Evolutionary conservation across 1,140 invertebrate genomes (phyloP).

Genomic region (Neodiprion pinetum): DNA sequence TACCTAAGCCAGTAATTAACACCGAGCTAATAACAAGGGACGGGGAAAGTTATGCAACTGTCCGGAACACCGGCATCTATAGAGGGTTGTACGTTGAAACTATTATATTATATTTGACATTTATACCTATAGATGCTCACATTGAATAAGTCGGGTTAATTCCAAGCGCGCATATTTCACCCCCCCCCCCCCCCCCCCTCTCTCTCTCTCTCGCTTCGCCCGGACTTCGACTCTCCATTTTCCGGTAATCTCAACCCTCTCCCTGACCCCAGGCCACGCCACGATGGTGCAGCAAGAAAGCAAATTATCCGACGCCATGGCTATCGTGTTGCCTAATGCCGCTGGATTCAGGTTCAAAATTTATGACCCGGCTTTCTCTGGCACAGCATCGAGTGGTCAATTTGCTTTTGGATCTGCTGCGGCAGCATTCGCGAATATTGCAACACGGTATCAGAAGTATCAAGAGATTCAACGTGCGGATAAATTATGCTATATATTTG

Average conservation of each 20-base stretch:
- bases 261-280: neutral
- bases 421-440: too few relatives aligned
- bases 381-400: neutral
- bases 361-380: neutral
- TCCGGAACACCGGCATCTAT: too few relatives aligned
- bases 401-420: neutral
- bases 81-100: neutral
- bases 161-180: neutral
- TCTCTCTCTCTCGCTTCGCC: too few relatives aligned
- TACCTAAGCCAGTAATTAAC: too few relatives aligned
- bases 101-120: neutral
- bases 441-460: too few relatives aligned
- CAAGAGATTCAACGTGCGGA: too few relatives aligned
- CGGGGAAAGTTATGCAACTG: too few relatives aligned
- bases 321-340: neutral
- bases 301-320: neutral
- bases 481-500: too few relatives aligned
- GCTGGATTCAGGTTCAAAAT: neutral
- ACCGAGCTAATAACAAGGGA: too few relatives aligned
- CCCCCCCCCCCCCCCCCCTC: neutral
- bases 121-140: neutral
- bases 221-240: too few relatives aligned
- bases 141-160: neutral
- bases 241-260: neutral
- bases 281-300: neutral